Conservation (phyloP, 2,113 vertebrate genomes). For the Poeciliopsis prolifica region DNA sequence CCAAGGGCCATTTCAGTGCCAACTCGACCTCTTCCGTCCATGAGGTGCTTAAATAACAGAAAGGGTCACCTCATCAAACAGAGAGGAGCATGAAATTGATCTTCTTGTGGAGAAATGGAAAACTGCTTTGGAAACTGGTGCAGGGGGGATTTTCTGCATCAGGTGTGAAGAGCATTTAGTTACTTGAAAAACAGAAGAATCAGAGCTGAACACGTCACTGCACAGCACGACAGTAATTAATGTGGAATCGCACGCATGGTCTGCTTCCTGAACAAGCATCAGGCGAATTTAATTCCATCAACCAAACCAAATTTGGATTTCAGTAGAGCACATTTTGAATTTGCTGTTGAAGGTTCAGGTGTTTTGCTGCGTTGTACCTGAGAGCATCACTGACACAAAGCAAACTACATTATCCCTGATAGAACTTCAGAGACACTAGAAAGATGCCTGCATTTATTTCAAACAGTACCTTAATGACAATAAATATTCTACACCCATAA, state of each 20-base stretch:
- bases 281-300: too few species aligned
- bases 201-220: conserved; percentile 12
- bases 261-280: background rate
- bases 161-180: conserved; percentile 54
- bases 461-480: background rate
- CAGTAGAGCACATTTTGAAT: background rate
- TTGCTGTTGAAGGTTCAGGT: too few species aligned
- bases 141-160: conserved; percentile 19
- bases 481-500: background rate
- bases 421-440: background rate
- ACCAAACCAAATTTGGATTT: background rate
- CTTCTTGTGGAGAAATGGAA: conserved; percentile 27
- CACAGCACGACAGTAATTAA: conserved; percentile 17
- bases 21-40: conserved; percentile 17
- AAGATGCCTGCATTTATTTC: background rate
- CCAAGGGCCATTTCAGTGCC: conserved; percentile 59
- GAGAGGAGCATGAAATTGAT: conserved; percentile 50
- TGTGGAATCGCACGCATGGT: background rate
- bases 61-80: conserved; percentile 30
- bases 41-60: conserved; percentile 70
- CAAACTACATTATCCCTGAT: background rate
- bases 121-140: background rate
- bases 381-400: too few species aligned
- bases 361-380: too few species aligned
- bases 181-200: conserved; percentile 25